A percentile compares a stretch with the other conserved stretches of the same genome.
phyloP scores from a whole-genome alignment of 1,140 invertebrate genomes.

The Asbolus verrucosus region DNA sequence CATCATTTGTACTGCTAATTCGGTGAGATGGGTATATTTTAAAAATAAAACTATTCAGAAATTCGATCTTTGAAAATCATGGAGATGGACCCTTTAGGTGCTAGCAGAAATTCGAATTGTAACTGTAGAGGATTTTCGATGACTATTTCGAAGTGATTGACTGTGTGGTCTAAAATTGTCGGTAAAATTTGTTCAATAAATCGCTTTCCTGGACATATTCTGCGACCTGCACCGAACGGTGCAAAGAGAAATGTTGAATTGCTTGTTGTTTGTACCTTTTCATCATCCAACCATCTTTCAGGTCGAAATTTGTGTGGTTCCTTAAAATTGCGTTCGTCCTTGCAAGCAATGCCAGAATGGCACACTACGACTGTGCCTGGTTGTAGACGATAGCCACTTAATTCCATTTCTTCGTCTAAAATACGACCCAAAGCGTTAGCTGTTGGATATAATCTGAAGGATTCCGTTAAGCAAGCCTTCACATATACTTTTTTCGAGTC shows the following conservation, averaged over 20 bases:
- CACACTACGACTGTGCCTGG: conserved; percentile 88
- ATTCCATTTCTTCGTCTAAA: conserved; percentile 78
- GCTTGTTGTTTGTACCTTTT: conserved; percentile 63
- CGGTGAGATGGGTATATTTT: too few species aligned
- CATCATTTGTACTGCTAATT: conserved; percentile 5
- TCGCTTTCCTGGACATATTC: conserved; percentile 85
- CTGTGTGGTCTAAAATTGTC: conserved; percentile 79
- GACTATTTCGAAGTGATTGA: conserved; percentile 77
- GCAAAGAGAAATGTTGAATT: conserved; percentile 75
- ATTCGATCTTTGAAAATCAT: conserved; percentile 72
- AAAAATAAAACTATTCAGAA: neutral
- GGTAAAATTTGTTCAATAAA: conserved; percentile 84
- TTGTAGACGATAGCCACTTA: conserved; percentile 81
- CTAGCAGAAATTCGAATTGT: conserved; percentile 82
- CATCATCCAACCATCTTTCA: conserved; percentile 80
- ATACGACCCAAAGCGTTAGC: conserved; percentile 86
- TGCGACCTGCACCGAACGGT: conserved; percentile 88
- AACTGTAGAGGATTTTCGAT: conserved; percentile 76
- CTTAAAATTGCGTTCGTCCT: conserved; percentile 82
- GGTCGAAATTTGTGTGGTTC: conserved; percentile 81
- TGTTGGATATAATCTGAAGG: conserved; percentile 86
- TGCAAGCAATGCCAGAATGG: conserved; percentile 86
- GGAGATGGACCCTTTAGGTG: conserved; percentile 77
- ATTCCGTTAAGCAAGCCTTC: conserved; percentile 88
- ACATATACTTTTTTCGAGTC: conserved; percentile 83